These are phyloP conservation scores for Drepana falcataria DNA, from an alignment of 2,888 invertebrate species.

Conservation along the genomic window DNA sequence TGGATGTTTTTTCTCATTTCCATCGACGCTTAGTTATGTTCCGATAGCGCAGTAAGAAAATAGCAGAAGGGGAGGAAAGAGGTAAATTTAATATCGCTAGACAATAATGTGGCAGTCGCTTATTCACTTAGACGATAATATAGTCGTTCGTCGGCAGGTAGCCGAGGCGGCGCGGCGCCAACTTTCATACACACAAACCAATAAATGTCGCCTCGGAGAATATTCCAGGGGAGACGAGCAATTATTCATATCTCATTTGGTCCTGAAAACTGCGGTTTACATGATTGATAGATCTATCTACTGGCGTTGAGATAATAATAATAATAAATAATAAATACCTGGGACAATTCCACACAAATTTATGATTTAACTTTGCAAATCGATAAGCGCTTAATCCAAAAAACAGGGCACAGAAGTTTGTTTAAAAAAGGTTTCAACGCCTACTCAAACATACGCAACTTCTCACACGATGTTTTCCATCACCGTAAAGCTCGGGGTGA, in stretches of 20 bases:
- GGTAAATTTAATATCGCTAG: conserved; percentile 35
- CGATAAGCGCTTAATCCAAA: too few relatives aligned
- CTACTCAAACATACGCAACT: too few relatives aligned
- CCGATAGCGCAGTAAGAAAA: conserved; percentile 18
- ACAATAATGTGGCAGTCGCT: conserved; percentile 36
- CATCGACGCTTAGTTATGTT: conserved; percentile 24
- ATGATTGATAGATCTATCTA: background rate
- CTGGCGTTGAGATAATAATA: too few relatives aligned
- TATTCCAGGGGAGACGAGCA: conserved; percentile 45
- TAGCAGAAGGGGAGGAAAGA: conserved; percentile 26
- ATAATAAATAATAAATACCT: too few relatives aligned
- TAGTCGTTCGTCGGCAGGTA: conserved; percentile 34
- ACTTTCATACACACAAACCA: conserved; percentile 59
- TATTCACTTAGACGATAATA: conserved; percentile 22
- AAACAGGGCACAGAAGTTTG: too few relatives aligned
- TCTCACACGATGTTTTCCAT: too few relatives aligned
- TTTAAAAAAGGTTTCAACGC: too few relatives aligned
- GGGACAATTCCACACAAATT: too few relatives aligned
- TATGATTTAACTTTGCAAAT: too few relatives aligned
- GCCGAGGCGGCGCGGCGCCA: conserved; percentile 40
- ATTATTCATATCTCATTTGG: conserved; percentile 60
- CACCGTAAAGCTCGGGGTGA: too few relatives aligned
- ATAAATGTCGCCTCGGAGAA: conserved; percentile 59
- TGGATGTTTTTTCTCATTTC: conserved; percentile 12
- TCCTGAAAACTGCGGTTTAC: conserved; percentile 3